phyloP scores from a whole-genome alignment of 53 echinoderm and acorn worm genomes.

The Apostichopus leukothele region DNA sequence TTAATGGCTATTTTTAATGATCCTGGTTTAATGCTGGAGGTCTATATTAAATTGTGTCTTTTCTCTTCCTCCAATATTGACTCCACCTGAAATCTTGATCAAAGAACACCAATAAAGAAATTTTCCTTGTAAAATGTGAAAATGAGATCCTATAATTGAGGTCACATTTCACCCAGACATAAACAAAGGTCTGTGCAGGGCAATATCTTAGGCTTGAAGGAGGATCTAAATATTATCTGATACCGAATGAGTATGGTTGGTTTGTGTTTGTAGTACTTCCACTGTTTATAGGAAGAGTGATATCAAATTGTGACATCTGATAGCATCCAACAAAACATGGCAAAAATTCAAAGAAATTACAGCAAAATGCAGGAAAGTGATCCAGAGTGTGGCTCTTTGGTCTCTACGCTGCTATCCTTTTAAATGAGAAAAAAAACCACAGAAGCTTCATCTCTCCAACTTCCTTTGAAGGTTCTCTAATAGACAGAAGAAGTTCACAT shows the following conservation, averaged over 20 bases:
- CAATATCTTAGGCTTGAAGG: slow-evolving; percentile 15
- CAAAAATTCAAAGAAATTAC: slow-evolving; percentile 15
- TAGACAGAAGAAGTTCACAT: too few species aligned
- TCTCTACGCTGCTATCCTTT: too few species aligned
- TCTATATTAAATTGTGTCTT: too few species aligned
- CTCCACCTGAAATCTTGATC: too few species aligned
- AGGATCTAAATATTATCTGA: neutral
- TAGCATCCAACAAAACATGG: neutral
- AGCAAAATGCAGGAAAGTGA: neutral
- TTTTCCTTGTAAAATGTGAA: neutral
- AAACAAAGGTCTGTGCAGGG: slow-evolving; percentile 25
- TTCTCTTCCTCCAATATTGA: too few species aligned
- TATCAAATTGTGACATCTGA: slow-evolving; percentile 17
- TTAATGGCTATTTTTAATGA: too few species aligned
- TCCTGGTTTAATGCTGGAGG: too few species aligned
- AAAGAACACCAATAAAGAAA: too few species aligned
- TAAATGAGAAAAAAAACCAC: too few species aligned
- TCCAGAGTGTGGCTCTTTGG: neutral
- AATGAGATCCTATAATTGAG: slow-evolving; percentile 9
- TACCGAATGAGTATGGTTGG: neutral
- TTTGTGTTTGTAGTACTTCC: slow-evolving; percentile 20
- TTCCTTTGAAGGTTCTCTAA: too few species aligned
- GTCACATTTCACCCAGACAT: slow-evolving; percentile 29
- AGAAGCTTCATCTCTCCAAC: too few species aligned
- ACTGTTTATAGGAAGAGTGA: slow-evolving; percentile 21